These are phyloP conservation scores for Cladorhizidae sp. DNA, from an alignment of 37 sponge, comb jelly and placozoan species.

Conservation along the genomic window DNA sequence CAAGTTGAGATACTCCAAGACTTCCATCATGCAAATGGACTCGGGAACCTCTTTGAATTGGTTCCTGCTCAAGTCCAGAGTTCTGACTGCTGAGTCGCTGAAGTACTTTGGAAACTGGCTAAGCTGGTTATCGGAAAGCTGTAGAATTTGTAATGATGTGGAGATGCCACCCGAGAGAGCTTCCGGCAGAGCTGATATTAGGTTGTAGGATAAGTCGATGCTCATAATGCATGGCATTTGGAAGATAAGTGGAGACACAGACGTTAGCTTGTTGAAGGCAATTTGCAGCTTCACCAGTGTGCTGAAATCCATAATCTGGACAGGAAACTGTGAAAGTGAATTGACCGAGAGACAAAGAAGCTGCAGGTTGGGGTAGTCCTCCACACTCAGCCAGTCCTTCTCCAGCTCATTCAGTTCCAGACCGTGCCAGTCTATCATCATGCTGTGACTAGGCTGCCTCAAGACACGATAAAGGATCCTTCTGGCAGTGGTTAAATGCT, in stretches of 20 bases:
- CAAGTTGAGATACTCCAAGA: constrained; percentile 30
- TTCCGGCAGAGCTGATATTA: constrained; percentile 46
- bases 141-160: constrained; percentile 9
- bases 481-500: constrained; percentile 25
- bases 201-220: constrained; percentile 60
- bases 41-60: constrained; percentile 36
- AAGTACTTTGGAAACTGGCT: constrained; percentile 53
- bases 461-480: constrained; percentile 20
- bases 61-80: constrained; percentile 45
- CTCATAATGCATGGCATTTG: constrained; percentile 36
- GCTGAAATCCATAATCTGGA: constrained; percentile 6
- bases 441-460: constrained; percentile 9
- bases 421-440: constrained; percentile 65
- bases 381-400: constrained; percentile 22
- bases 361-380: constrained; percentile 14
- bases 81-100: background rate
- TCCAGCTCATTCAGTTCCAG: constrained; percentile 31
- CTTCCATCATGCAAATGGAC: constrained; percentile 4
- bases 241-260: constrained; percentile 45
- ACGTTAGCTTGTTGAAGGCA: constrained; percentile 33
- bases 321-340: constrained; percentile 39
- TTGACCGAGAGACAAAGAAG: constrained; percentile 52
- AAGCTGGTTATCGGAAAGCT: constrained; percentile 50
- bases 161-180: constrained; percentile 17
- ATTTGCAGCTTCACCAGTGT: constrained; percentile 45